Conservation (phyloP, 2,113 vertebrate species). For the Laterallus jamaicensis region DNA sequence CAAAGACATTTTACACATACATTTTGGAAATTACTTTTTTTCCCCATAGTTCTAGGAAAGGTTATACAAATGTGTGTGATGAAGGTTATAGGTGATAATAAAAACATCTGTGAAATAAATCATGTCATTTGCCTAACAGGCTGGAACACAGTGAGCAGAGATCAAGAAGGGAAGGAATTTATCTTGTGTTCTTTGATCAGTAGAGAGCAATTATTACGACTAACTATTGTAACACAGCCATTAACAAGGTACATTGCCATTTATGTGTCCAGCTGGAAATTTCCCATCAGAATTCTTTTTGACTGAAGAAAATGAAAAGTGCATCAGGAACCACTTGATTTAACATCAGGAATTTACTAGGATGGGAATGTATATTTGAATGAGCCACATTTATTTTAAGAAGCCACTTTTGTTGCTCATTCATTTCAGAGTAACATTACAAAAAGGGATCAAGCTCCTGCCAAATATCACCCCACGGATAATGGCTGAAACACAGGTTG, state of each 20-base stretch:
- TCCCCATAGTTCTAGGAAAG: not conserved
- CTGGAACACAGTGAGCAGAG: not conserved
- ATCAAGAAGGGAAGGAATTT: not conserved
- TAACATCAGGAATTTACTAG: not conserved
- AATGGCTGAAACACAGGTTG: not conserved
- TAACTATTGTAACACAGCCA: not conserved
- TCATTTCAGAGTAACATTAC: not conserved
- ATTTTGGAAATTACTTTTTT: not conserved
- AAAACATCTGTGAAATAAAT: not conserved
- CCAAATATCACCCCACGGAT: not conserved
- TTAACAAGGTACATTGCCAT: not conserved
- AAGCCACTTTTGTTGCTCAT: not conserved
- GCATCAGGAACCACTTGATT: not conserved
- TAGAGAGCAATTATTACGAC: not conserved
- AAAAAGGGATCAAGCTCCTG: not conserved
- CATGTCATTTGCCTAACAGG: not conserved
- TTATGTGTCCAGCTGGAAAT: not conserved
- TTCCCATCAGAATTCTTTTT: not conserved
- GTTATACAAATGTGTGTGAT: not conserved
- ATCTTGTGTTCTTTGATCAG: not conserved
- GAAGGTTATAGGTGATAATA: not conserved
- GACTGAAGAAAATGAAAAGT: not conserved
- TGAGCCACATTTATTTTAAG: not conserved
- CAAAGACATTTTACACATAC: not conserved
- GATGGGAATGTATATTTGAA: not conserved